Percentiles rank a stretch among this genome's conserved stretches.
Conservation (phyloP, 2,113 vertebrate species). For the Festucalex cinctus region DNA sequence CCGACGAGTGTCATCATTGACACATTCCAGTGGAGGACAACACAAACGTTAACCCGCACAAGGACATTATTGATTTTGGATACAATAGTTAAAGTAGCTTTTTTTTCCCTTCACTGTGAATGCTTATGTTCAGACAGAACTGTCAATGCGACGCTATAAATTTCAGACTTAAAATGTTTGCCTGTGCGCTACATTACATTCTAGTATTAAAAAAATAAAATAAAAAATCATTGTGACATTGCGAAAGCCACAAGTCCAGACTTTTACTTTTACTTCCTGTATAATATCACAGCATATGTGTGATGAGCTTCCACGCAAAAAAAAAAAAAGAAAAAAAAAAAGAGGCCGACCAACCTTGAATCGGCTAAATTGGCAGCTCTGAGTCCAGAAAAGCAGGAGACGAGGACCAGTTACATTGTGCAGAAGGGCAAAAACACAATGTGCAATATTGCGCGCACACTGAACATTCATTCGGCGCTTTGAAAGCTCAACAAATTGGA, state of each 20-base stretch:
- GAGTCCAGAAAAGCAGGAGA: constrained; percentile 20
- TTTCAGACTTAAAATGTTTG: no score
- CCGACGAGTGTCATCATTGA: background rate
- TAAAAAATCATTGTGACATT: no score
- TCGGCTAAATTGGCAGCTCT: constrained; percentile 41
- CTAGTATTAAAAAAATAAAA: no score
- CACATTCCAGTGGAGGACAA: background rate
- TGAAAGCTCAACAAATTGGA: constrained; percentile 46
- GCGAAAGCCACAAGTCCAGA: no score
- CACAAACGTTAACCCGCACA: background rate
- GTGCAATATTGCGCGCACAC: constrained; percentile 19
- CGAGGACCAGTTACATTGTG: constrained; percentile 10
- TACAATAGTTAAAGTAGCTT: background rate
- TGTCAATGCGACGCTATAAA: no score
- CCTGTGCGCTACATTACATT: no score
- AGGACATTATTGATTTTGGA: background rate
- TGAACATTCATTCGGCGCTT: constrained; percentile 24
- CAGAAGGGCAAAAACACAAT: constrained; percentile 30
- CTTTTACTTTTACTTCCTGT: no score
- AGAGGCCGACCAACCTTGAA: constrained; percentile 50
- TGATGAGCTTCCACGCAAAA: no score
- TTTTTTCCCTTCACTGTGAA: background rate
- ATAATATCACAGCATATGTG: no score
- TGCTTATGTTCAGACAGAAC: no score
- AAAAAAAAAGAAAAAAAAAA: no score